Percentiles rank a stretch among this genome's conserved stretches.
phyloP scores from a whole-genome alignment of 2,888 invertebrate genomes.

The Orthosia gracilis region DNA sequence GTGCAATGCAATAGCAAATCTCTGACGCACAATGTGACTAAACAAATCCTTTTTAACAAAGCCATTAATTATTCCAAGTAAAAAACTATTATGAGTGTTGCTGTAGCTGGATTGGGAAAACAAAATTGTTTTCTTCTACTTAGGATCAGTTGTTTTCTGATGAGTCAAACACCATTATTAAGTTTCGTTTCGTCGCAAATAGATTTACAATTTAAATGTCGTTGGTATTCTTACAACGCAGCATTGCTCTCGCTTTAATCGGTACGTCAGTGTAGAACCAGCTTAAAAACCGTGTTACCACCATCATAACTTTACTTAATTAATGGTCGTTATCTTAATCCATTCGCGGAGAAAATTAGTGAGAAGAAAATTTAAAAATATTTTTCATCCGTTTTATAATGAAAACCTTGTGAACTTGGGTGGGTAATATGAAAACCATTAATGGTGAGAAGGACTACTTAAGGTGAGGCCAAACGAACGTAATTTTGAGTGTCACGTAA shows the following conservation, averaged over 20 bases:
- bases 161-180: conserved; percentile 43
- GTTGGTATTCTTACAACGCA: conserved; percentile 1
- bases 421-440: conserved; percentile 24
- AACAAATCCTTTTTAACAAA: conserved; percentile 21
- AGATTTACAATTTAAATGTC: conserved; percentile 22
- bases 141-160: conserved; percentile 38
- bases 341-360: conserved; percentile 44
- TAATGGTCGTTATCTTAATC: conserved; percentile 54
- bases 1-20: not conserved
- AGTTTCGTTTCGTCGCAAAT: conserved; percentile 26
- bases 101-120: conserved; percentile 21
- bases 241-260: not conserved
- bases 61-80: conserved; percentile 20
- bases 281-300: conserved; percentile 39
- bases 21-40: conserved; percentile 43
- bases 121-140: conserved; percentile 42
- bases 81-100: conserved; percentile 34
- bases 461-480: too few species aligned
- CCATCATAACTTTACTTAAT: conserved; percentile 40
- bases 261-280: conserved; percentile 33
- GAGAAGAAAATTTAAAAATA: conserved; percentile 32
- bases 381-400: conserved; percentile 39
- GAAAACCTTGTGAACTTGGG: not conserved
- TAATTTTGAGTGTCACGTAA: too few species aligned
- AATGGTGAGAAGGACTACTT: too few species aligned